phyloP scores from a whole-genome alignment of 2,113 vertebrate species.

The Galbula dea region DNA sequence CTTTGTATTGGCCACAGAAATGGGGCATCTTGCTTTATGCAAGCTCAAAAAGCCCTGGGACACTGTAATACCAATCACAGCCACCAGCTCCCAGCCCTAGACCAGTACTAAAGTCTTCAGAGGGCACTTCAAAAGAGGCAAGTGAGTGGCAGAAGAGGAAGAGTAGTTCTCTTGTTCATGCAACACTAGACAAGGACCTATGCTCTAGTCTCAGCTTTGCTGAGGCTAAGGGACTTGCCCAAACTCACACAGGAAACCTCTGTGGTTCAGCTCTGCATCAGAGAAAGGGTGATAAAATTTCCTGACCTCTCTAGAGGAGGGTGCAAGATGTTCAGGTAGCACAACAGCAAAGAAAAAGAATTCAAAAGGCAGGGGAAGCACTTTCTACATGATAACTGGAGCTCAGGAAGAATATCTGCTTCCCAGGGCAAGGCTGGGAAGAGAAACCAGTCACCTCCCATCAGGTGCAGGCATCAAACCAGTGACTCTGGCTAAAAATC shows the following conservation, averaged over 20 bases:
- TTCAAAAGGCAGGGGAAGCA: background rate
- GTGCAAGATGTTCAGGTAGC: conserved; percentile 6
- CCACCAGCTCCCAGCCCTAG: background rate
- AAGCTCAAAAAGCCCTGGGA: background rate
- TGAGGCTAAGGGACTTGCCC: conserved; percentile 36
- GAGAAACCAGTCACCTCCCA: background rate
- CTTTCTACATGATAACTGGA: background rate
- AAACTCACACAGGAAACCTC: conserved; percentile 57
- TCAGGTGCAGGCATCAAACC: background rate
- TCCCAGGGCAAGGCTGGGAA: background rate
- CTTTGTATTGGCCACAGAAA: background rate
- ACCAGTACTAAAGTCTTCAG: background rate
- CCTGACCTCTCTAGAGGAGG: conserved; percentile 13
- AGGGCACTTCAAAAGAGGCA: background rate
- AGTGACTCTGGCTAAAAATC: background rate
- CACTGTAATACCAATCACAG: background rate
- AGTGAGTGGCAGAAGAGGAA: background rate
- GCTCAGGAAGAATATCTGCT: background rate
- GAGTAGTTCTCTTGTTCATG: background rate
- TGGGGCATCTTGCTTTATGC: background rate
- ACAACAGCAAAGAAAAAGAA: background rate
- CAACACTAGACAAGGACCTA: background rate
- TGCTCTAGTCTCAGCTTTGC: background rate
- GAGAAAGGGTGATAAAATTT: conserved; percentile 21
- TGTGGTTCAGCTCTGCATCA: conserved; percentile 24